These are phyloP conservation scores for Corythaeola cristata DNA, from an alignment of 2,113 vertebrate genomes.

Conservation along the genomic window DNA sequence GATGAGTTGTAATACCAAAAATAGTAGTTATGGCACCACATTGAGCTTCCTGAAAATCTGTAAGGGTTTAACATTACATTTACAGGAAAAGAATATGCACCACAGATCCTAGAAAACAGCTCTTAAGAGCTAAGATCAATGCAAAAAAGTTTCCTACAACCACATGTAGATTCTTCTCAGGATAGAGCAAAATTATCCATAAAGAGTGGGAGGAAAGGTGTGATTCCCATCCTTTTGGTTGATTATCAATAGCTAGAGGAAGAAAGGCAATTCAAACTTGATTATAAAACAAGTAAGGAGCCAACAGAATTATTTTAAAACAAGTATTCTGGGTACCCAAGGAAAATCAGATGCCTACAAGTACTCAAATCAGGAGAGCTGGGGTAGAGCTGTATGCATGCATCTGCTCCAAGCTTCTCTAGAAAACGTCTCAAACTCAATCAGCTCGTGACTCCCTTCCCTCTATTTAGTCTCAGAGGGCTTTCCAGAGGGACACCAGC, in stretches of 20 bases:
- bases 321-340: neutral
- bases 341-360: neutral
- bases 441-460: neutral
- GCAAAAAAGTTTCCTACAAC: neutral
- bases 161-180: neutral
- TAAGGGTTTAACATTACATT: neutral
- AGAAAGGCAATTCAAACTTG: neutral
- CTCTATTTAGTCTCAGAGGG: neutral
- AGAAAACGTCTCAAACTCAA: neutral
- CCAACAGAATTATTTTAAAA: neutral
- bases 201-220: neutral
- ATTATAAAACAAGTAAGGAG: neutral
- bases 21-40: neutral
- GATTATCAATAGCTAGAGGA: neutral
- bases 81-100: neutral
- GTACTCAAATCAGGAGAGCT: neutral
- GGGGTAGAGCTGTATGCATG: neutral
- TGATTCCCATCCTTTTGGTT: neutral
- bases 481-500: neutral
- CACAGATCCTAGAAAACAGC: neutral
- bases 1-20: neutral
- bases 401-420: neutral
- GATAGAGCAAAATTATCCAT: neutral
- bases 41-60: neutral
- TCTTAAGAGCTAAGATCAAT: neutral